Evolutionary conservation across 2,113 vertebrate species (phyloP).

Genomic region (Tenrec ecaudatus): DNA sequence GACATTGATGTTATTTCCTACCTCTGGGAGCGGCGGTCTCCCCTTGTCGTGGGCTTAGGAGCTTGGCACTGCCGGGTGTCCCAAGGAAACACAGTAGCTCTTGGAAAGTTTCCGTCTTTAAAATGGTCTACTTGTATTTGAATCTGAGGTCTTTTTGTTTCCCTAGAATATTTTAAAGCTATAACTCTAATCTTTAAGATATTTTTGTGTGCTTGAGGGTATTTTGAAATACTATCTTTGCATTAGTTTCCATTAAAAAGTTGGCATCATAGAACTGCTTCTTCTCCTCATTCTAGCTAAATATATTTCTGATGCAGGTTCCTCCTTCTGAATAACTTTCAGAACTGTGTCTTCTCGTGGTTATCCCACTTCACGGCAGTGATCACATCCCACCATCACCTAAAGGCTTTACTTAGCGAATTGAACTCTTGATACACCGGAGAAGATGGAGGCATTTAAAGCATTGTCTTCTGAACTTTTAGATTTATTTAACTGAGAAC

Average conservation of each 20-base stretch:
- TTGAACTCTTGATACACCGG: not conserved
- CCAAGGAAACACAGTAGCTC: not conserved
- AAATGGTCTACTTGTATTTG: not conserved
- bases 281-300: not conserved
- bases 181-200: constrained; percentile 26
- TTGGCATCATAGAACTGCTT: not conserved
- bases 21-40: not conserved
- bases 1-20: not conserved
- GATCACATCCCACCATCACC: too few species aligned
- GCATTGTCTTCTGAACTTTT: too few species aligned
- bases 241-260: not conserved
- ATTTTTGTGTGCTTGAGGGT: not conserved
- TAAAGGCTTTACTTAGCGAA: not conserved
- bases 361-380: not conserved
- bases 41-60: fast-evolving
- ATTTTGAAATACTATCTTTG: constrained; percentile 8
- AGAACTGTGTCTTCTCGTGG: not conserved
- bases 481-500: too few species aligned
- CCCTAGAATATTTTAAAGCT: constrained; percentile 3
- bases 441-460: too few species aligned
- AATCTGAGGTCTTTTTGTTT: too few species aligned
- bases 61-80: not conserved
- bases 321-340: not conserved
- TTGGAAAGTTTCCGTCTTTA: fast-evolving
- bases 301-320: not conserved